Evolutionary conservation across 2,113 vertebrate species (phyloP), one percentile per base, ranked within the genome.

Genomic region (Zingel zingel): DNA sequence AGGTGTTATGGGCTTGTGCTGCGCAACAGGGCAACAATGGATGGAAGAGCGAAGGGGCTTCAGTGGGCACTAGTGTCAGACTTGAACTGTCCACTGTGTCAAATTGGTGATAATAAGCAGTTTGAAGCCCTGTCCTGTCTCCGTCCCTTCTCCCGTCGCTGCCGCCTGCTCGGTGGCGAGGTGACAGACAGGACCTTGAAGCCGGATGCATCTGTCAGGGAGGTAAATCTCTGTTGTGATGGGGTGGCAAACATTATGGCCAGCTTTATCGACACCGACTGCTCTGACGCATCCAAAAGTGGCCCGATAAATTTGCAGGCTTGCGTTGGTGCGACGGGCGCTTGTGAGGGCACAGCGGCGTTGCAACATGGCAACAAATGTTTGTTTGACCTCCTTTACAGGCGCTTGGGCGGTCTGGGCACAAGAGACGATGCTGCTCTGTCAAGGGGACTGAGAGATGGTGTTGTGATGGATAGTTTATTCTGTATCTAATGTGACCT

Each of bases 71-170:
- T 74, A 0, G 83, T 92, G 91, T 91, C 88, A 82, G 64, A 43
- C 86, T 88, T 87, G 85, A 88, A 92, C 93, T 93, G 95, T 95
- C 91, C 83, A 67, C 91, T 95, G 95, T 96, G 96, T 96, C 95
- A 95, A 93, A 88, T 95, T 93, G 96, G 95, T 95, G 94, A 96
- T 97, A 94, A 97, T 96, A 94, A 84, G 91, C 92, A 77, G 91
- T 94, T 95, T 95, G 94, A 96, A 94, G 94, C 89, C 86, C 89
- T 0, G 0, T 87, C 74, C 83, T 70, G 54, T 67, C 53, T 15
- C 74, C 19, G 56, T 57, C 36, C 47, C 43, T 71, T 48, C 14
- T 25, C 63, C 70, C 39, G 67, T n/a, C 19, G 45, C 66, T 5
- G 63, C 25, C 19, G 70, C 67, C 77, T 19, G 83, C 79, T 71